Percentiles rank a stretch among this genome's conserved stretches.
These are phyloP conservation scores for Lottia gigantea DNA, from an alignment of 2,888 invertebrate species.

Conservation along the genomic window DNA sequence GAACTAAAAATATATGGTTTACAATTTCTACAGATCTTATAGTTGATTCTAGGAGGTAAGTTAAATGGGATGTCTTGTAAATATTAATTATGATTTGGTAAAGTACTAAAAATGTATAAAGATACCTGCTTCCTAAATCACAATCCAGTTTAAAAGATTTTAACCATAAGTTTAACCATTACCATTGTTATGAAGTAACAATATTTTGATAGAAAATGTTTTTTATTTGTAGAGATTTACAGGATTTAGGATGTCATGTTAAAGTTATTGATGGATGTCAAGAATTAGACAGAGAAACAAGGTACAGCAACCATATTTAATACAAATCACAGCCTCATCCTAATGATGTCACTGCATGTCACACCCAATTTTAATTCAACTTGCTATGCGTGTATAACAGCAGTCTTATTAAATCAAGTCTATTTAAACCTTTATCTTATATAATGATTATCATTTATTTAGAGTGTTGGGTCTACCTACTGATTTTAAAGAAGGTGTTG, in stretches of 20 bases:
- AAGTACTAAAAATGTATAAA: too few species aligned
- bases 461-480: conserved; percentile 61
- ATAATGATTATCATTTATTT: conserved; percentile 21
- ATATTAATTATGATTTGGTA: too few species aligned
- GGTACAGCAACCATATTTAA: conserved; percentile 32
- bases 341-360: too few species aligned
- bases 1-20: conserved; percentile 65
- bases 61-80: neutral
- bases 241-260: conserved; percentile 62
- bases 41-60: conserved; percentile 62
- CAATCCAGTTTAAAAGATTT: too few species aligned
- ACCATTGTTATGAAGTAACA: too few species aligned
- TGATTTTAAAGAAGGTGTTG: conserved; percentile 64
- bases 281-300: conserved; percentile 65
- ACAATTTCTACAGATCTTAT: conserved; percentile 65
- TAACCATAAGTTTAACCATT: too few species aligned
- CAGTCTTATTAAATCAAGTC: too few species aligned
- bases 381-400: too few species aligned
- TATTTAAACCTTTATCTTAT: neutral
- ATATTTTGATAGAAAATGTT: too few species aligned
- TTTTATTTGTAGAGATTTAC: conserved; percentile 52
- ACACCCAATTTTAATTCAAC: too few species aligned
- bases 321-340: too few species aligned
- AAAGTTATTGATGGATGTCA: conserved; percentile 66
- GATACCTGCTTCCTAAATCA: too few species aligned